Base-by-base conservation (phyloP, 2,113 vertebrate species). In the Platysteira castanea region DNA sequence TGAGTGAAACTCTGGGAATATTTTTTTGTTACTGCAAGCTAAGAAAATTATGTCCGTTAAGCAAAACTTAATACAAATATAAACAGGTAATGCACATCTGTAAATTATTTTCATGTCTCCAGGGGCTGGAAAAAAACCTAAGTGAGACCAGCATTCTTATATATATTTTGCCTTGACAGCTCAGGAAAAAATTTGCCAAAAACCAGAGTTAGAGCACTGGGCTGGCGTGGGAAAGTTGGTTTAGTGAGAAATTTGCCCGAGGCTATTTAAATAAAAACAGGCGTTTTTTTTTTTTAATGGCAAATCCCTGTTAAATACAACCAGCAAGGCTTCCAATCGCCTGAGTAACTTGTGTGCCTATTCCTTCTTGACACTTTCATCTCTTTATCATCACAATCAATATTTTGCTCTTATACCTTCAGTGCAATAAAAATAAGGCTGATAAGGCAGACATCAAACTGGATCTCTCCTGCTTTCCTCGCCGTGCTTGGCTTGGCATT, bases 161-260 rank as follows among this genome's bases (percentile, higher is more conserved):
- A 95, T 96, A 96, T 97, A 95, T 98, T 97, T 95, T 96, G 97
- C 96, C 97, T 96, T 98, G 98, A 98, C 98, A 98, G 97, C 97
- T 97, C 90, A 95, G 93, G 95, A 93, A 92, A 96, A 96, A 89
- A 91, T 56, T 94, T 98, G 98, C 98, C 98, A 97, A 97, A 98
- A 96, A 60, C 81, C 97, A 96, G 97, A 96, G 97, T 95, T 92
- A 46, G 97, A 96, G 96, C 93, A 63, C 91, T 94, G 97, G 96
- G 97, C 91, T 92, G 97, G 98, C 98, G 98, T 98, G 98, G 98
- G 98, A 98, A 98, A 96, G 97, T 97, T 97, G 78, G 95, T 95
- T 96, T 95, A 97, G 97, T 90, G 95, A 94, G 95, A 96, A 97
- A 89, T 95, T 96, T 94, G 98, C 98, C 98, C 96, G 47, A 93